phyloP scores from a whole-genome alignment of 2,797 vertebrate species.

The Alcedo quadribrachys region DNA sequence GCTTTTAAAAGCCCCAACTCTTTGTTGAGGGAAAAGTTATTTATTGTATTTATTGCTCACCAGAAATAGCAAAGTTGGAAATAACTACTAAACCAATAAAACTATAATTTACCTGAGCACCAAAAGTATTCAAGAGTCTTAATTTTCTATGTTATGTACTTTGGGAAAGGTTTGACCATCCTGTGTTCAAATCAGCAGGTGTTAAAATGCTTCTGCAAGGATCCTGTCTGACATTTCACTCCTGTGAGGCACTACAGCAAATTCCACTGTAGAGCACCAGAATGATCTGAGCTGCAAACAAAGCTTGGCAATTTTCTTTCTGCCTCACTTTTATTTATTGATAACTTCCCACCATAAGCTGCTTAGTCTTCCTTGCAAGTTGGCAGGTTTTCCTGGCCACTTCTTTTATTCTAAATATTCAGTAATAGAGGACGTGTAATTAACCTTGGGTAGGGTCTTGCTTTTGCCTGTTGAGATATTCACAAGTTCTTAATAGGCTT shows the following conservation, averaged over 20 bases:
- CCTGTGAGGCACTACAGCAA: not conserved
- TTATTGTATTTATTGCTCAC: conserved; percentile 68
- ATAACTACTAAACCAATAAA: conserved; percentile 37
- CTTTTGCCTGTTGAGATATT: too few relatives aligned
- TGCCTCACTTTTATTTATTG: not conserved
- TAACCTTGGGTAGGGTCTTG: too few relatives aligned
- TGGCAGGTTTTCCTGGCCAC: not conserved
- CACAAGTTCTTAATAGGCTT: not conserved
- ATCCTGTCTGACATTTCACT: not conserved
- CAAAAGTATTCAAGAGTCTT: not conserved
- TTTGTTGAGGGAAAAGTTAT: not conserved
- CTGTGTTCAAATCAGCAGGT: not conserved
- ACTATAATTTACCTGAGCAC: not conserved
- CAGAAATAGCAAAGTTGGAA: not conserved
- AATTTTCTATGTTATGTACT: not conserved
- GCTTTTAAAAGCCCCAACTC: not conserved
- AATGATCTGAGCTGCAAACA: not conserved
- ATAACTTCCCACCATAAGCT: not conserved
- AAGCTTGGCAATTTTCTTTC: not conserved
- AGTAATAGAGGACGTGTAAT: not conserved
- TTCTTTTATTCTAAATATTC: not conserved
- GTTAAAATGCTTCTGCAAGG: not conserved
- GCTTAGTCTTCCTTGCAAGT: not conserved
- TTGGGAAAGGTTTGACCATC: not conserved
- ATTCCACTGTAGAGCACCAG: not conserved